Percentiles rank a stretch among this genome's conserved stretches.
Evolutionary conservation across 1,140 invertebrate species (phyloP).

Genomic region (Diabrotica undecimpunctata): DNA sequence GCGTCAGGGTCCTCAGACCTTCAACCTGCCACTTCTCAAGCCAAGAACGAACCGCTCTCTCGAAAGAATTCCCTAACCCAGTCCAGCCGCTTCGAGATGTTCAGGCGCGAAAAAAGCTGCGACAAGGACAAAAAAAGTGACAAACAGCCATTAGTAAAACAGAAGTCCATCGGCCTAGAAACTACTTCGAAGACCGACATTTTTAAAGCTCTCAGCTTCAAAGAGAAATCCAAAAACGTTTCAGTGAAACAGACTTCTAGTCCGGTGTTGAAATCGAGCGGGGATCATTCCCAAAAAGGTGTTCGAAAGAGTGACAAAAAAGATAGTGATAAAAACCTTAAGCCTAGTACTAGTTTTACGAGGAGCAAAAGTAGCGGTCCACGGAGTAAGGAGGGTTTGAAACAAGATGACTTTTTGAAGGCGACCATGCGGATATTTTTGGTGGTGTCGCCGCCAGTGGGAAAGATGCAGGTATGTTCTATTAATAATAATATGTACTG

Average conservation of each 20-base stretch:
- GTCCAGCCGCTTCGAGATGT: conserved; percentile 30
- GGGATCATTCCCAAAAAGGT: conserved; percentile 36
- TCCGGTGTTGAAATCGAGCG: conserved; percentile 27
- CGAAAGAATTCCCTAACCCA: conserved; percentile 46
- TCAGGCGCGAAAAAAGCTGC: conserved; percentile 34
- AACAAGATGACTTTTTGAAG: conserved; percentile 55
- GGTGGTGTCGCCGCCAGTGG: conserved; percentile 61
- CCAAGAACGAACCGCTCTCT: conserved; percentile 33
- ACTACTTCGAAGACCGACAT: conserved; percentile 28
- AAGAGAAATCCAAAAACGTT: conserved; percentile 38
- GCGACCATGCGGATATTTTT: conserved; percentile 65
- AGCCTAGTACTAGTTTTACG: conserved; percentile 35
- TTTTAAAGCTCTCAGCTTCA: conserved; percentile 36
- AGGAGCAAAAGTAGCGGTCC: conserved; percentile 31
- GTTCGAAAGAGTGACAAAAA: conserved; percentile 45
- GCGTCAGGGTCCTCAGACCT: conserved; percentile 31
- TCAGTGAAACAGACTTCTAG: conserved; percentile 36
- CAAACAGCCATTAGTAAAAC: conserved; percentile 34
- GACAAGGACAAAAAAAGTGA: conserved; percentile 32
- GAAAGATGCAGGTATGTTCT: conserved; percentile 57
- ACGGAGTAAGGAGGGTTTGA: conserved; percentile 37
- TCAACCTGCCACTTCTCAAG: conserved; percentile 24
- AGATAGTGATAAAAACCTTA: conserved; percentile 35
- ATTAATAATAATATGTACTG: background rate
- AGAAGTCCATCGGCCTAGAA: conserved; percentile 37